Base-by-base conservation (phyloP, 2,797 vertebrate genomes). In the Spinibarbus caldwelli region DNA sequence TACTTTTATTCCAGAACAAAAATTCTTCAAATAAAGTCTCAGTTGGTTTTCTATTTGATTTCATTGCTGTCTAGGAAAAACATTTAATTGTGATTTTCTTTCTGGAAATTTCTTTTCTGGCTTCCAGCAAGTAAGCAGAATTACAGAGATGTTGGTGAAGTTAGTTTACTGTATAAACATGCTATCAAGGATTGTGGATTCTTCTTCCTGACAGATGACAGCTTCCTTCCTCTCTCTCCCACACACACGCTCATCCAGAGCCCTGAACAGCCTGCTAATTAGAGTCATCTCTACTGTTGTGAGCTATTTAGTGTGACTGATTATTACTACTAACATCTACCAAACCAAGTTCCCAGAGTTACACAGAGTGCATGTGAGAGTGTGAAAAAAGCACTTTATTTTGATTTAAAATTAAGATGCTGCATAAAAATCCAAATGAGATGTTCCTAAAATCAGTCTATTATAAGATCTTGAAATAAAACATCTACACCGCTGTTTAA, bases 221-320 rank as follows among this genome's bases (percentile, higher is more conserved):
- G 96, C 95, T 97, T 97, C 96, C 97, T 97, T 97, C 96, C 59
- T 62, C 97, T 97, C 95, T 97, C 95, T 96, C 96, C 96, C 97
- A 82, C 73, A 82, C 95, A 95, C 94, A 92, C 95, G 95, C 97
- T 97, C 97, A 98, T 98, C 97, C 97, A 97, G 97, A 96, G 95
- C 97, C 95, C 96, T 96, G 97, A 97, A 97, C 96, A 97, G 97
- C 97, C 96, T 98, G 96, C 97, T 99, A 99, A 99, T 99, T 98
- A 98, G 96, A 97, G 96, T 97, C 96, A 97, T 98, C 97, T 97
- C 95, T 96, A 93, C 95, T 95, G 96, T 87, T 97, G 98, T 98
- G 97, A 98, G 98, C 98, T 98, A 98, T 98, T 98, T 97, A 97
- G 96, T 97, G 97, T 97, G 97, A 97, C 96, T 93, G 96, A 98